Percentiles rank a stretch among this genome's conserved stretches.
Conservation (phyloP, 2,797 vertebrate genomes). For the Apogon hyalosoma region DNA sequence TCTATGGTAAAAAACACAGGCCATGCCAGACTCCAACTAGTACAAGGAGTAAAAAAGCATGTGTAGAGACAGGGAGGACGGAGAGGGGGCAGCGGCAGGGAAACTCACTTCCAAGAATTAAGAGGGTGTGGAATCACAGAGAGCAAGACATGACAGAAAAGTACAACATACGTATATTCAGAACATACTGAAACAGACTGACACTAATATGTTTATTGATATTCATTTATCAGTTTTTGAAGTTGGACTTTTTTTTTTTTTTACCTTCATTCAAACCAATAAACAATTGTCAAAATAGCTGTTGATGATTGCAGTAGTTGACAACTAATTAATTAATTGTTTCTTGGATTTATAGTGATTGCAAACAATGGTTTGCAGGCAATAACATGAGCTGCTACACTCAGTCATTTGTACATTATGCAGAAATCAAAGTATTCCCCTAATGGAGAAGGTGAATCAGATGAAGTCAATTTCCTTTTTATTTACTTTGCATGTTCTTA, state of each 20-base stretch:
- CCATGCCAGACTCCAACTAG: slow-evolving; percentile 85
- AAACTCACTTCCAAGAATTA: slow-evolving; percentile 84
- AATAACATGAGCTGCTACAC: not conserved
- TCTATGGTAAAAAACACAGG: slow-evolving; percentile 91
- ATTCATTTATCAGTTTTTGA: no score
- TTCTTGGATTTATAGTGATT: not conserved
- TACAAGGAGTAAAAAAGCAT: slow-evolving; percentile 74
- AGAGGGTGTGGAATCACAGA: slow-evolving; percentile 77
- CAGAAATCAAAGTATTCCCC: slow-evolving; percentile 1
- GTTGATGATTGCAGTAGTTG: no score
- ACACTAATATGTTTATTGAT: no score
- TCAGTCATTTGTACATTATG: not conserved
- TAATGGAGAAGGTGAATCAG: slow-evolving; percentile 13
- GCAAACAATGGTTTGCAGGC: not conserved
- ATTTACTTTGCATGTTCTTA: not conserved
- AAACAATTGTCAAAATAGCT: no score
- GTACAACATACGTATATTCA: slow-evolving; percentile 16
- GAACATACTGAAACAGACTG: slow-evolving; percentile 27
- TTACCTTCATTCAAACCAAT: no score
- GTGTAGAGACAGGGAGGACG: slow-evolving; percentile 51
- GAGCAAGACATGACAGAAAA: slow-evolving; percentile 58
- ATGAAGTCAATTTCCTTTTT: not conserved
- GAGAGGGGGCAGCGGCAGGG: slow-evolving; percentile 42
- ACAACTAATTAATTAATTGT: no score
- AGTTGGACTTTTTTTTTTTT: no score